These are phyloP conservation scores for Xylota segnis DNA, from an alignment of 2,888 invertebrate species.

Conservation along the genomic window DNA sequence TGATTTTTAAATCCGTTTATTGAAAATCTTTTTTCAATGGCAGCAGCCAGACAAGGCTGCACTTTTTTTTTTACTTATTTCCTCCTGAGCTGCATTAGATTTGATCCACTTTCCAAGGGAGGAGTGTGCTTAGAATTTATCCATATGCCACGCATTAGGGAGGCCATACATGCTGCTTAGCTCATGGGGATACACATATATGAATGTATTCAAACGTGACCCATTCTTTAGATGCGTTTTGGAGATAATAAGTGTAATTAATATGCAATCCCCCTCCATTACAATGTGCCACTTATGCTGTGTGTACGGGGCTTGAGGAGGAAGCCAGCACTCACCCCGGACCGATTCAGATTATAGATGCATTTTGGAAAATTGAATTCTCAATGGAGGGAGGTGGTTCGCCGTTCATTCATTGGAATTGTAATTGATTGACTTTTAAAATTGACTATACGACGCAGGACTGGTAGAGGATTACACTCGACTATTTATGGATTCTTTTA, in stretches of 20 bases:
- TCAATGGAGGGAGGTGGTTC: constrained; percentile 19
- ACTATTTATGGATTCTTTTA: constrained; percentile 21
- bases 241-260: constrained; percentile 71
- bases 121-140: constrained; percentile 22
- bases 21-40: constrained; percentile 43
- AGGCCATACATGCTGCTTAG: constrained; percentile 14
- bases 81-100: constrained; percentile 24
- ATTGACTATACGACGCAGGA: constrained; percentile 13
- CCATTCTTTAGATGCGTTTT: constrained; percentile 47
- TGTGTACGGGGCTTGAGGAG: constrained; percentile 16
- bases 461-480: neutral
- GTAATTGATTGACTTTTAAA: constrained; percentile 66
- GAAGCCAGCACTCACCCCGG: constrained; percentile 52
- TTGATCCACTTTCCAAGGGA: constrained; percentile 43
- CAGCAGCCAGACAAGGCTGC: constrained; percentile 9
- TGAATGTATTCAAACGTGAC: constrained; percentile 43
- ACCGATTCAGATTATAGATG: constrained; percentile 57
- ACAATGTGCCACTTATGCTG: constrained; percentile 62
- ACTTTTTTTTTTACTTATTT: neutral
- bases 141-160: constrained; percentile 48
- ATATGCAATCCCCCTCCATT: constrained; percentile 69
- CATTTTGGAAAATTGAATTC: constrained; percentile 60
- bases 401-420: constrained; percentile 39
- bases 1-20: constrained; percentile 50
- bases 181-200: constrained; percentile 34